Evolutionary conservation across 2,888 invertebrate genomes (phyloP), one percentile per base, ranked within the genome.

Genomic region (Nymphalis urticae): DNA sequence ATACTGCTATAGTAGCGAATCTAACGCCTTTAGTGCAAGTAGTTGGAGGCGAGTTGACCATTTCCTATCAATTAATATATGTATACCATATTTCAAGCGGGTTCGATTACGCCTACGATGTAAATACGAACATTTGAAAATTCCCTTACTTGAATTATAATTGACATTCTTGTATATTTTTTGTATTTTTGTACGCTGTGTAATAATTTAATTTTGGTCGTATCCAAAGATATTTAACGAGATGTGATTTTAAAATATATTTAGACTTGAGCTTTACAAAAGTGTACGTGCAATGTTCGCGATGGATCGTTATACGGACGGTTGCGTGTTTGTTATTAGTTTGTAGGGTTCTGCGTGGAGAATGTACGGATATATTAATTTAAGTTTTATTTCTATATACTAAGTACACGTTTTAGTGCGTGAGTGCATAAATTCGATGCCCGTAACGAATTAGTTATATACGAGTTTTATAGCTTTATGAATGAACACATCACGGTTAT

Each of bases 141-240:
- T 63, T 60, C 50, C 61, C 51, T 48, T 64, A 50, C 60, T 56
- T 59, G 68, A 67, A 54, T 64, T 68, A 60, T 74, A 71, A 72
- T 68, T 53, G 68, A 73, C 73, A 62, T 72, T 74, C 72, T 75
- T 89, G 88, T 90, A 88, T 88, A 87, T 78, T 86, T 89, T 87
- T 91, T 89, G 86, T 90, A 91, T 89, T 90, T 91, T 90, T 90
- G 88, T 92, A 90, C 81, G 88, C 87, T 89, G 85, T 85, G 82
- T 80, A 73, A 82, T 87, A 84, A 84, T 87, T 91, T 90, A 85
- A 87, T 90, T n/a, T 92, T 90, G 91, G 91, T 90, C 86, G 83
- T 85, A 88, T 84, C 92, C 92, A 92, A 92, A 92, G 92, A 92
- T 92, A 90, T 92, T 91, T 91, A 90, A 90, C 83, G 82, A 88